phyloP scores from a whole-genome alignment of 2,888 invertebrate species.

The Tridacna crocea region DNA sequence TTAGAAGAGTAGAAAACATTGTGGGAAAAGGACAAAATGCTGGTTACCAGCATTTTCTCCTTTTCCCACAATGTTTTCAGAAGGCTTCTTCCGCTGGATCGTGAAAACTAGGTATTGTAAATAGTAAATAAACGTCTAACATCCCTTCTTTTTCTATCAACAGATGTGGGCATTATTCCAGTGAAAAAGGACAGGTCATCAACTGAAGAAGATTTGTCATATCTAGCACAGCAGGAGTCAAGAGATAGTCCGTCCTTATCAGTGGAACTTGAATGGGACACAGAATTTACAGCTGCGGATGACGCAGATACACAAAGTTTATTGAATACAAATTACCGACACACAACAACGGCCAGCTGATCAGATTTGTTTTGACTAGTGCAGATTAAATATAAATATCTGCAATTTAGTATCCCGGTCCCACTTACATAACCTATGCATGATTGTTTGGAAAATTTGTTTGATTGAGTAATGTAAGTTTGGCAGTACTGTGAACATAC shows the following conservation, averaged over 20 bases:
- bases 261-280: conserved; percentile 78
- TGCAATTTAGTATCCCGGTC: background rate
- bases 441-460: background rate
- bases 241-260: conserved; percentile 60
- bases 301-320: conserved; percentile 60
- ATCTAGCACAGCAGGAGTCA: conserved; percentile 42
- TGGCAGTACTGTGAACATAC: background rate
- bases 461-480: background rate
- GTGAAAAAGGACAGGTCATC: conserved; percentile 63
- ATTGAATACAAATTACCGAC: conserved; percentile 40
- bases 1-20: no score
- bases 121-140: no score
- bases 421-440: background rate
- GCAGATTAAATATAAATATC: background rate
- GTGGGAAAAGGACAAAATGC: no score
- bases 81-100: no score
- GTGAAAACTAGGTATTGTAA: no score
- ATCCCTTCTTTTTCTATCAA: background rate
- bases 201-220: conserved; percentile 68
- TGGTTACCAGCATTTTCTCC: no score
- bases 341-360: conserved; percentile 14
- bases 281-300: conserved; percentile 77
- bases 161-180: conserved; percentile 41
- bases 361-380: background rate
- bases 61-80: no score